Evolutionary conservation across 2,113 vertebrate species (phyloP), one percentile per base, ranked within the genome.

Genomic region (Eidolon helvum): DNA sequence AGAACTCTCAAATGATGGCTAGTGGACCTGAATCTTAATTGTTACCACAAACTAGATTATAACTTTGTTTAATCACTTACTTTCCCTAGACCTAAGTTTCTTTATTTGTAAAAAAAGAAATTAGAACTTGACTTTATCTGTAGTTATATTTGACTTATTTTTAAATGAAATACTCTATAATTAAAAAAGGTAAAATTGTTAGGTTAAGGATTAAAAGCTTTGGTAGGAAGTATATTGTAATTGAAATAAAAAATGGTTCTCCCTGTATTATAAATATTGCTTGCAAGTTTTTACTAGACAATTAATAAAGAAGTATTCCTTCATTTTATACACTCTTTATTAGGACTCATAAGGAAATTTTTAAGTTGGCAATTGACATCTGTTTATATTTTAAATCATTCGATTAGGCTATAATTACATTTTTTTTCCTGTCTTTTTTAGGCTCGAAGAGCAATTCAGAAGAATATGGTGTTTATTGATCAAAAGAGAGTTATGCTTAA

Each of bases 401-500:
- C 94, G 50, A 55, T 4, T 90, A 68, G 14, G 11, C 78, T 77
- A 45, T 92, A 10, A 48, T 95, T 88, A 22, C 1, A 50, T 59
- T 55, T 30, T 77, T 91, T 91, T 75, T 92, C 24, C 57, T 90
- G 68, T 4, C 10, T 16, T 63, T 98, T 93, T 57, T 92, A 99
- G 99, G 98, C 98, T 96, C 98, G 99, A 95, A 99, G 99, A 98
- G 99, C 98, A 57, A 77, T 99, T 97, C 99, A 99, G 98, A 99
- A 99, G 98, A 99, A 99, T 97, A 98, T 99, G 98, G 33, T 99
- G 74, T 99, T 99, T 97, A 99, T 99, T 65, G 99, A 99, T 97
- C 99, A 99, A 65, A 98, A 98, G 71, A 99, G 99, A 71, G 99
- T 99, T 93, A 99, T 99, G 99, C 98, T 99, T 98, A 99, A 99